phyloP scores from a whole-genome alignment of 2,888 invertebrate genomes.

The Pandemis corylana region DNA sequence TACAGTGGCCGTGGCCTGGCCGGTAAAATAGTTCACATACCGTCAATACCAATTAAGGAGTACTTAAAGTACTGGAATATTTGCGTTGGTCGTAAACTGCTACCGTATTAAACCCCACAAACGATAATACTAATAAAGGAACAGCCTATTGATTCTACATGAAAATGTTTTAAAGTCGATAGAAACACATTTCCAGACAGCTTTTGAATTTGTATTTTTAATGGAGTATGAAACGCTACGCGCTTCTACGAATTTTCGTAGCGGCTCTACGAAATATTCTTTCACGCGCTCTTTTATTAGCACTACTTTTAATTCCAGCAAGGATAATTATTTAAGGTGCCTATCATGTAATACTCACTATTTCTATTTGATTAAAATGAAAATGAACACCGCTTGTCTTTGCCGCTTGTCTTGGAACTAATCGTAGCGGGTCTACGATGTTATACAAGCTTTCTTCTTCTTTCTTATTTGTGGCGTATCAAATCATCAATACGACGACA shows the following conservation, averaged over 20 bases:
- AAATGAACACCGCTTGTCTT: not conserved
- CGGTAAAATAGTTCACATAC: constrained; percentile 18
- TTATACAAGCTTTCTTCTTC: too few relatives aligned
- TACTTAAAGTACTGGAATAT: constrained; percentile 21
- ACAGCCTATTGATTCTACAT: constrained; percentile 13
- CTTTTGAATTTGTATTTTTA: constrained; percentile 17
- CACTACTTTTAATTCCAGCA: not conserved
- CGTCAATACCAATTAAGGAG: constrained; percentile 25
- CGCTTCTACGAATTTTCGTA: constrained; percentile 29
- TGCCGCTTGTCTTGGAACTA: not conserved
- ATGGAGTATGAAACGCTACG: constrained; percentile 8
- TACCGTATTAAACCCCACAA: not conserved
- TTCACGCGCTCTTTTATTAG: not conserved
- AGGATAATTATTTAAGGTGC: not conserved
- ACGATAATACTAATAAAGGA: not conserved
- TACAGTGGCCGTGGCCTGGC: constrained; percentile 14
- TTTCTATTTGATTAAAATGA: too few relatives aligned
- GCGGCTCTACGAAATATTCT: constrained; percentile 24
- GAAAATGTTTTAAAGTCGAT: constrained; percentile 9
- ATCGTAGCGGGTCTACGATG: not conserved
- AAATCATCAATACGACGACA: too few relatives aligned
- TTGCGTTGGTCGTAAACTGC: constrained; percentile 13
- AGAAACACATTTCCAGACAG: not conserved
- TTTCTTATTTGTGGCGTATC: too few relatives aligned
- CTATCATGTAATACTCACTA: too few relatives aligned